Base-by-base conservation (phyloP, 2,888 invertebrate species). In the Deilephila porcellus region DNA sequence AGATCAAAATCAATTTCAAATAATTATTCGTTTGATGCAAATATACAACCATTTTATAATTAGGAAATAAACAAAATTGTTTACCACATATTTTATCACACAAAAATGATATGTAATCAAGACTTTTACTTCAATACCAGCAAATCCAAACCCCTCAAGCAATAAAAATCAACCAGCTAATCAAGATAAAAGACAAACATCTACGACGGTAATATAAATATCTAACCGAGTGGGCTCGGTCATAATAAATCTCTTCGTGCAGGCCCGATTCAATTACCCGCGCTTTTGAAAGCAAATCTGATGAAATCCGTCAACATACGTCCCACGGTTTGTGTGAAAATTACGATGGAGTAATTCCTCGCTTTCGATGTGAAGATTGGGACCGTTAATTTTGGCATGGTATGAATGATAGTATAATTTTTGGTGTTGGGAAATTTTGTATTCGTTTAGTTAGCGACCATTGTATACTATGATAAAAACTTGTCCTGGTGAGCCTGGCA, bases 231-330 rank as follows among this genome's bases (percentile, higher is more conserved):
- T 34, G 32, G 60, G 20, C 29, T 70, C 8, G 25, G 45, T 32
- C 72, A 73, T 77, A 76, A 74, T 77, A 79, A 81, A 79, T 81
- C 77, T 59, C 76, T 77, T 77, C 77, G 73, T 76, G 71, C 59
- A 64, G 72, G 74, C 71, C 73, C 64, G 76, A 80, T 79, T 79
- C 80, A 81, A 80, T 80, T 80, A 80, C 77, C 79, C 75, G 70
- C 72, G 74, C 75, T 75, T 76, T 74, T 76, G 74, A 79, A 77
- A 74, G 77, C 74, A 73, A 76, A 79, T 75, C 77, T 78, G 72
- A 72, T 76, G 74, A 76, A 75, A 77, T 75, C 56, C 34, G 73
- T 75, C 74, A 72, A 74, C 74, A 71, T 71, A 62, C 73, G 52
- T 45, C 53, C 14, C 32, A 29, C 20, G 45, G 70, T 20, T 6